Evolutionary conservation across 92 coral and sea anemone species (phyloP), one percentile per base, ranked within the genome.

Genomic region (Paragorgia papillata): DNA sequence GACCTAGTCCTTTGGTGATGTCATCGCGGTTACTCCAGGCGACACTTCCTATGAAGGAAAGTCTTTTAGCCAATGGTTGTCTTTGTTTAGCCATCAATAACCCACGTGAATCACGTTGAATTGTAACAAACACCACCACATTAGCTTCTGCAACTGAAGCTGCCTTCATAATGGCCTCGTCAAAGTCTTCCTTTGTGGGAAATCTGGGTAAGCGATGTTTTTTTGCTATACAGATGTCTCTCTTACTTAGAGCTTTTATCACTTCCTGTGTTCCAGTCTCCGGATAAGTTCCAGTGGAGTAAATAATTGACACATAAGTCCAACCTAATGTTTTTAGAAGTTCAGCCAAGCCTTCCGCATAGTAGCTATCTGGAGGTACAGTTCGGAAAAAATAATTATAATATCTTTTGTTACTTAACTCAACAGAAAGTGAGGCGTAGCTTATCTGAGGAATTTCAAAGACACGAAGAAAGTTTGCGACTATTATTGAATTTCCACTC

Each of bases 361-460:
- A 96, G 62, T 91, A 94, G 35, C 85, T 76, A 44, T 94, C 98
- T 0, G 98, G 96, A 9, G 98, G 95, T 2, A 94, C 95, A 2
- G 98, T 94, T 10, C 98, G 86, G 71, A 94, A 94, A 65, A 94
- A 94, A 64, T 87, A 88, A 54, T 86, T 85, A 29, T 84, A 89
- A 13, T 88, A 74, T 9, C 91, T 95, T 59, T 94, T 94, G 82
- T 94, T 84, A 56, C 97, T 91, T 9, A 94, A 87, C 28, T 85
- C 92, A 17, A 87, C 89, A 51, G 90, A 84, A 3, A 92, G 82
- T 9, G 98, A 91, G 0, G 94, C 98, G 56, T 90, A 94, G 57
- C 98, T 94, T 31, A 94, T 83, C 57, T 94, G 98, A 9, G 97
- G 98, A 27, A 94, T 85, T 43, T 88, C 92, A 66, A 94, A 94